Evolutionary conservation across 2,797 vertebrate species (phyloP), one percentile per base, ranked within the genome.

Genomic region (Yasuhikotakia modesta): DNA sequence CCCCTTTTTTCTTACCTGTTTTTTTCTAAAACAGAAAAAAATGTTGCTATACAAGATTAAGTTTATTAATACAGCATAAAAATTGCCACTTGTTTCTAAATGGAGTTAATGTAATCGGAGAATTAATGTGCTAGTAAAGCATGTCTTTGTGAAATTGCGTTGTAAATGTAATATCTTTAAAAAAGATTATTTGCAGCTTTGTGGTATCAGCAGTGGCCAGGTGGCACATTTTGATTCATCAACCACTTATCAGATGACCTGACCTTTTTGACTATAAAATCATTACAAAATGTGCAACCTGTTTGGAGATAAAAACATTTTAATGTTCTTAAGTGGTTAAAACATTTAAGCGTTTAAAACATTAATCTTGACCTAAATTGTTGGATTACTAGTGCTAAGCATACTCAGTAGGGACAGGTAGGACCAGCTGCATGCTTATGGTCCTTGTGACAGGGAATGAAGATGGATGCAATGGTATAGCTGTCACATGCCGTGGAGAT

Each of bases 351-450:
- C n/a, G n/a, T n/a, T 63, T 14, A 17, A 17, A 61, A 63, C 17
- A 32, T n/a, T 43, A 17, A 14, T 45, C 45, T 21, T 27, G 61
- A 39, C 21, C 48, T 17, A 55, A 21, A 13, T 52, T 22, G 16
- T 75, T 55, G 13, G 30, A 53, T 4, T 64, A 52, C n/a, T 52
- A n/a, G 55, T 39, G 30, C n/a, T 4, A 30, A 32, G 53, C 5
- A 48, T 11, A 24, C 43, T 70, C 66, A 63, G 70, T 70, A 78
- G 63, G 46, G 14, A 52, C 24, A 24, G 19, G 19, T 70, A 77
- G 32, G 45, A 77, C 22, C 27, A 70, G 76, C 46, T 60, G 65
- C 14, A 10, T 16, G 55, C 75, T 77, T 60, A 13, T 77, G 65
- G n/a, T 48, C 45, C n/a, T 24, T 68, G 7, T 16, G 14, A 35